Evolutionary conservation across 1,140 invertebrate genomes (phyloP), one percentile per base, ranked within the genome.

Genomic region (Eupristina koningsbergeri): DNA sequence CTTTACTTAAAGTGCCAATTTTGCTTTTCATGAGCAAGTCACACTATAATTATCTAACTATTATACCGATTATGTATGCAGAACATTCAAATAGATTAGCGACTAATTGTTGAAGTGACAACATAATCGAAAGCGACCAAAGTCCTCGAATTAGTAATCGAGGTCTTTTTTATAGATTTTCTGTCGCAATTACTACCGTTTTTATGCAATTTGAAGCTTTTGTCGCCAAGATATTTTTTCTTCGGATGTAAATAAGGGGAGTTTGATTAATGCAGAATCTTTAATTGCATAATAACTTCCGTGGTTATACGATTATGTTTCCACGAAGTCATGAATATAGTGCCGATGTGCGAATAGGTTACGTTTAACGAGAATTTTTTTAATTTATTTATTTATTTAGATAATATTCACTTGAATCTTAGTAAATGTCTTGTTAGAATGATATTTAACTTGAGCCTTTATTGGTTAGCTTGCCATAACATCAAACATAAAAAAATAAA

Each of bases 351-450:
- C 47, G 75, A 77, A 77, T 61, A 39, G 76, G 29, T 53, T 22
- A 77, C 50, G 31, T 64, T 79, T 79, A 64, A 79, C 47, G 76
- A 64, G 76, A 9, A 79, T 79, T 79, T 64, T 79, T 75, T 78
- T 11, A 9, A 79, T 79, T 79, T 64, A 64, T 75, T 78, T 11
- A 7, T 63, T 79, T 64, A 64, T 45, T 79, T 6, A 41, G 6
- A n/a, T 63, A 64, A 79, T 79, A 64, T 53, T 53, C 13, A 34
- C 45, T 19, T 29, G 45, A 6, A 71, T 71, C 67, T 71, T 41
- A 3, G 26, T 8, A 71, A 41, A 71, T 67, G 11, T 31, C 67
- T 71, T 41, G 39, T 71, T 71, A 41, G 41, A 7, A 41, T 45
- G 29, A 64, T 64, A 41, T 67, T 39, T 36, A 67, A 67, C 64